Base-by-base conservation (phyloP, 2,113 vertebrate genomes). In the Colaptes auratus region DNA sequence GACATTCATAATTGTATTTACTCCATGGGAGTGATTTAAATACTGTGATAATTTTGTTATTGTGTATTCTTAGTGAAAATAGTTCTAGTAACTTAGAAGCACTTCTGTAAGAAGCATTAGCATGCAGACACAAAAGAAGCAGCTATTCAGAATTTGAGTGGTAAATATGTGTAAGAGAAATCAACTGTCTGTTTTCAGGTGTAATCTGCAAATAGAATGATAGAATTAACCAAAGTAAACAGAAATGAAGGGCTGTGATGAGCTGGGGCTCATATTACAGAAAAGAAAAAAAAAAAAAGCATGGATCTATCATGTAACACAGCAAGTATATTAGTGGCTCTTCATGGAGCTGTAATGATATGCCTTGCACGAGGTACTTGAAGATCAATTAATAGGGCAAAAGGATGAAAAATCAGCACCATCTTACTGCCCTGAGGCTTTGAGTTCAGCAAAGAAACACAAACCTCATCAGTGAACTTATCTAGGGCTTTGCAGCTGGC, bases 401-500 rank as follows among this genome's bases (percentile, higher is more conserved):
- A 93, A 93, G 87, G 84, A 44, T 65, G 65, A 86, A 88, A 79
- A 94, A 81, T 78, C 73, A 11, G 21, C 0, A 0, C 44, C 0
- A 0, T 64, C 79, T 95, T 83, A 74, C 39, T 0, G 0, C 94
- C 89, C 76, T 8, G 73, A 86, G 92, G 93, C 91, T 90, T 60
- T 35, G 44, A 90, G 82, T 93, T 89, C 91, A 95, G 89, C 58
- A 77, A 71, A 92, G 94, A 93, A 89, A 63, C 63, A 86, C 58
- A 89, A 75, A 74, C 74, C 61, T 92, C 3, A 20, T 87, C 91
- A 88, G 78, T 85, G 89, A 95, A 93, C 79, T 95, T 94, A 91
- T 89, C 42, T 67, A 77, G 60, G n/a, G 53, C 72, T 95, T 69
- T 93, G 82, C 86, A 91, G 80, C 89, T 96, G 94, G 92, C 88